phyloP scores from a whole-genome alignment of 2,888 invertebrate genomes.

The Tanaodytes sp. region DNA sequence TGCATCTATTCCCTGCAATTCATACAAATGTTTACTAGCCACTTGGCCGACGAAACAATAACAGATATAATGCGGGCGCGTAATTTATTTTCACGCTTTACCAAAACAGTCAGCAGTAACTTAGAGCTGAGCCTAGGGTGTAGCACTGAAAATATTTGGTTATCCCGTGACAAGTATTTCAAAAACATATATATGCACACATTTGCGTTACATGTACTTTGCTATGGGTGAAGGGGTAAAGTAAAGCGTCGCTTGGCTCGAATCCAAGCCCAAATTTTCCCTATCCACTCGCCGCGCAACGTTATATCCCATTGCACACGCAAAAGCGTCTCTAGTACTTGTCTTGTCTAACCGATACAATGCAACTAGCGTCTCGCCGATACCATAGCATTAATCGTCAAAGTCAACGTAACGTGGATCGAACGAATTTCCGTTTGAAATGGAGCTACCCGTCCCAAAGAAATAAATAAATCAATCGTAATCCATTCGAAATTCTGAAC shows the following conservation, averaged over 20 bases:
- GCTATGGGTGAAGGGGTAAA: constrained; percentile 62
- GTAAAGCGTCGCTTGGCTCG: constrained; percentile 68
- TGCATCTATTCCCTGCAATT: constrained; percentile 9
- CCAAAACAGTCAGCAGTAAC: constrained; percentile 22
- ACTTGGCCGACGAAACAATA: constrained; percentile 20
- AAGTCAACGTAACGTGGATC: constrained; percentile 24
- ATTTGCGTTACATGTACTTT: constrained; percentile 58
- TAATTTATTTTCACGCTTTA: constrained; percentile 40
- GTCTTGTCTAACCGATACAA: constrained; percentile 61
- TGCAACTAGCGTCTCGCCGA: constrained; percentile 62
- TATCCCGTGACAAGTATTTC: constrained; percentile 68
- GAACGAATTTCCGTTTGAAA: too few relatives aligned
- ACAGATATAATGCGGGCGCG: constrained; percentile 20
- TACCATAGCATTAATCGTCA: constrained; percentile 58
- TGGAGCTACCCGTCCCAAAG: too few relatives aligned
- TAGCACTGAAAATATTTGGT: constrained; percentile 57
- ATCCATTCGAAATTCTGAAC: too few relatives aligned
- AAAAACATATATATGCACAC: constrained; percentile 66
- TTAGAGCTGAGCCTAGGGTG: constrained; percentile 56
- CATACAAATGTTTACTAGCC: constrained; percentile 11
- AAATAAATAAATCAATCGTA: too few relatives aligned
- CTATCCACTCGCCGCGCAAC: constrained; percentile 52
- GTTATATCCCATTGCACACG: constrained; percentile 60
- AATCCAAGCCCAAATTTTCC: constrained; percentile 66
- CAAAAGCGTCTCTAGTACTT: constrained; percentile 62